Evolutionary conservation across 1,140 invertebrate genomes (phyloP).

Genomic region (Carposina sasakii): DNA sequence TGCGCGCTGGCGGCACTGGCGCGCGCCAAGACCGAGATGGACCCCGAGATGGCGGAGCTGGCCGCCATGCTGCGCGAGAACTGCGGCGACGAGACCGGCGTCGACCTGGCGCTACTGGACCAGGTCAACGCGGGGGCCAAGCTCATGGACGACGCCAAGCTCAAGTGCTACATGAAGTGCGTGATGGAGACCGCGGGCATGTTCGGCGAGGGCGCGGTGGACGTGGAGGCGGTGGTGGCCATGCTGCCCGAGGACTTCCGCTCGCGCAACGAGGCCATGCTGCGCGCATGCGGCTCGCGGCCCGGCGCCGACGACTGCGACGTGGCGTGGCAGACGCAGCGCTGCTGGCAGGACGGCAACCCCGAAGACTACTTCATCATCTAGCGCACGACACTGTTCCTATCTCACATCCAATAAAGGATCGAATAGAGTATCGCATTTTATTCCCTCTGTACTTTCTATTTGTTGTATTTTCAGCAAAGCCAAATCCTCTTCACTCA

Average conservation of each 20-base stretch:
- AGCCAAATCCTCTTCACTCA: too few species aligned
- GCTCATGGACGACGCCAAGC: conserved; percentile 36
- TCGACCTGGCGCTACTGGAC: conserved; percentile 39
- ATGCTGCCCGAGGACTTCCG: conserved; percentile 44
- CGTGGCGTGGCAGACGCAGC: conserved; percentile 52
- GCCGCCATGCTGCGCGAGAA: conserved; percentile 49
- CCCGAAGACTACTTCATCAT: conserved; percentile 53
- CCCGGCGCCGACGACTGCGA: conserved; percentile 54
- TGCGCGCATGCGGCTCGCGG: conserved; percentile 46
- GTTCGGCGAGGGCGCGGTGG: conserved; percentile 48
- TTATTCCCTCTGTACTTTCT: too few species aligned
- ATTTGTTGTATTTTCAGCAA: too few species aligned
- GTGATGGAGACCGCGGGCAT: conserved; percentile 62
- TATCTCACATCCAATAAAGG: too few species aligned
- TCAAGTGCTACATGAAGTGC: conserved; percentile 63
- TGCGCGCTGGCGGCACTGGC: conserved; percentile 10
- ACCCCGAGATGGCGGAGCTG: conserved; percentile 55
- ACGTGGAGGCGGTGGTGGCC: conserved; percentile 50
- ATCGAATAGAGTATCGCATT: too few species aligned
- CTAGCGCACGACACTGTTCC: conserved; percentile 25
- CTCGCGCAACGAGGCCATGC: conserved; percentile 27
- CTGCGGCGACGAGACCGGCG: conserved; percentile 46
- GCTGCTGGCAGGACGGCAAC: conserved; percentile 55
- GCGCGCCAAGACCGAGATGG: conserved; percentile 22
- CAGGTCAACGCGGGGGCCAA: conserved; percentile 42